Percentiles rank a stretch among this genome's conserved stretches.
Evolutionary conservation across 2,888 invertebrate species (phyloP).

Genomic region (Listrodromus nycthemerus): DNA sequence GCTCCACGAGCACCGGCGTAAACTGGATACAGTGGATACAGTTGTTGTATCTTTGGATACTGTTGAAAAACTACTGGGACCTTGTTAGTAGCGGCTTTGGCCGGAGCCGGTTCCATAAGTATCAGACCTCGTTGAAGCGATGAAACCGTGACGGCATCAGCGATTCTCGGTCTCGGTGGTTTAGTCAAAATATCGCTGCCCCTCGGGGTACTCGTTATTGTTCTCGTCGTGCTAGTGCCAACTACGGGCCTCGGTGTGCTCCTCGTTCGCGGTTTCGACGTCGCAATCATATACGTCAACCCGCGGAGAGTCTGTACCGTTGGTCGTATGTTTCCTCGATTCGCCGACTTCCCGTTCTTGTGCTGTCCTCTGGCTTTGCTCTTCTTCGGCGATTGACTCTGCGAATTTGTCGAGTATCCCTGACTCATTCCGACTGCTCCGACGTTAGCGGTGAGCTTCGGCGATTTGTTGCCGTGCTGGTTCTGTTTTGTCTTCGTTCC

Average conservation of each 20-base stretch:
- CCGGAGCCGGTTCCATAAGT: constrained; percentile 81
- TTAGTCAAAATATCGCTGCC: constrained; percentile 49
- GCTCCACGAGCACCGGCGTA: constrained; percentile 80
- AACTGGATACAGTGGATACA: constrained; percentile 87
- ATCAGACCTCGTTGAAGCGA: constrained; percentile 82
- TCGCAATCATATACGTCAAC: constrained; percentile 78
- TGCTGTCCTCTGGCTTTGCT: constrained; percentile 80
- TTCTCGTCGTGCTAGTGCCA: constrained; percentile 53
- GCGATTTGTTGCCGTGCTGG: constrained; percentile 85
- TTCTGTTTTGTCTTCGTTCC: constrained; percentile 85
- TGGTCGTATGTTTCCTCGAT: constrained; percentile 85
- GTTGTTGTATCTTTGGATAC: constrained; percentile 91
- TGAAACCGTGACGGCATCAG: constrained; percentile 77
- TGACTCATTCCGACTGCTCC: constrained; percentile 68
- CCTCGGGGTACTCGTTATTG: constrained; percentile 53
- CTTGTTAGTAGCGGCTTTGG: constrained; percentile 84
- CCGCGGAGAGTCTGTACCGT: constrained; percentile 86
- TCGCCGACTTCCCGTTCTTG: constrained; percentile 80
- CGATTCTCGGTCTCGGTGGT: constrained; percentile 72
- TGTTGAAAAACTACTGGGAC: constrained; percentile 90
- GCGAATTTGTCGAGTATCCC: constrained; percentile 75
- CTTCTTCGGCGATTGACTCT: constrained; percentile 76
- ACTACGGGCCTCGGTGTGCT: constrained; percentile 75
- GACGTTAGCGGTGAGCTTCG: constrained; percentile 75
- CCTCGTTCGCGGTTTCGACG: constrained; percentile 75